phyloP scores from a whole-genome alignment of 2,113 vertebrate species.

The Triplophysa siluroides region DNA sequence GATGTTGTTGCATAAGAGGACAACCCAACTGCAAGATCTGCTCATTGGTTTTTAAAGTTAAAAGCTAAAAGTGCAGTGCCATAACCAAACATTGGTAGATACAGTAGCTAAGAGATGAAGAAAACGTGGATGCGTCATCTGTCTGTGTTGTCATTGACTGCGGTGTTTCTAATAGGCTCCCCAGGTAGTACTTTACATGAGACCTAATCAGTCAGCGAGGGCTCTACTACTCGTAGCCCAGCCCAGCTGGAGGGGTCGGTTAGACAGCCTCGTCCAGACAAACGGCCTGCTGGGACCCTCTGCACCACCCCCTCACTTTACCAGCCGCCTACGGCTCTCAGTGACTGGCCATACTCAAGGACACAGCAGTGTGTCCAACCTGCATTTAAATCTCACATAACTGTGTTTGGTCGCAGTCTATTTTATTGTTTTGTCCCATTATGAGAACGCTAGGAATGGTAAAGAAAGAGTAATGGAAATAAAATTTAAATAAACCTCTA shows the following conservation, averaged over 20 bases:
- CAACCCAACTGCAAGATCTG: neutral
- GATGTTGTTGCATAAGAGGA: constrained; percentile 25
- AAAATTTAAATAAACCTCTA: neutral
- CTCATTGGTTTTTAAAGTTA: neutral
- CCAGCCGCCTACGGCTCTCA: constrained; percentile 72
- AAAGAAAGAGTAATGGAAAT: constrained; percentile 12
- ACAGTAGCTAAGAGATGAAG: constrained; percentile 24
- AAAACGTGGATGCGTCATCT: constrained; percentile 61
- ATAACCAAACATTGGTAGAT: constrained; percentile 20
- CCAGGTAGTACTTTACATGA: constrained; percentile 82
- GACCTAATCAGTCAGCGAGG: constrained; percentile 86
- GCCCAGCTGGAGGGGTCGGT: constrained; percentile 54
- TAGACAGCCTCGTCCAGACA: constrained; percentile 63
- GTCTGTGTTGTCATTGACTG: constrained; percentile 72
- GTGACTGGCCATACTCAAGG: constrained; percentile 77
- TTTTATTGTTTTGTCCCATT: constrained; percentile 5
- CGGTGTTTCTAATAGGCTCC: constrained; percentile 82
- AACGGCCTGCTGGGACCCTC: constrained; percentile 70
- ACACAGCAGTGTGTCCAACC: constrained; percentile 50
- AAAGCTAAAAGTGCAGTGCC: neutral
- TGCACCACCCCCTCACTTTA: constrained; percentile 64
- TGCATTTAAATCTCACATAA: constrained; percentile 37
- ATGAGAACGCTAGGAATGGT: constrained; percentile 26
- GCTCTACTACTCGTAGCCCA: constrained; percentile 70
- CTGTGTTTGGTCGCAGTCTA: constrained; percentile 19